Conservation (phyloP, 2,113 vertebrate species). For the Castor canadensis region DNA sequence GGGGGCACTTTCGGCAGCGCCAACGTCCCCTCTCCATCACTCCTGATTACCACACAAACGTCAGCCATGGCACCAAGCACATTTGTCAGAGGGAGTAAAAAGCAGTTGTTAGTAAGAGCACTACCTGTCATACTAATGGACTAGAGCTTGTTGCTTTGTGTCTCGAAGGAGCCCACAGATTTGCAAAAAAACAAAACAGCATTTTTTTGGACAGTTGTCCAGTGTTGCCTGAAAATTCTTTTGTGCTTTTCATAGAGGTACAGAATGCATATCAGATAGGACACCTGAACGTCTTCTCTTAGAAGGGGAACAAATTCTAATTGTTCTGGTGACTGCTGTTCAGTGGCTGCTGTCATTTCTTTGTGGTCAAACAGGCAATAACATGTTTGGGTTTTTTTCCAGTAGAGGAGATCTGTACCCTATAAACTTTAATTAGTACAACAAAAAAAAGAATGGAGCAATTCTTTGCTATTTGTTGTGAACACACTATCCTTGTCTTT, state of each 20-base stretch:
- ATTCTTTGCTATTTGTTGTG: not conserved
- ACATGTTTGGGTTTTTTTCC: too few relatives aligned
- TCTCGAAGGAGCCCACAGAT: constrained; percentile 73
- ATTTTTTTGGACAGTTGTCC: constrained; percentile 59
- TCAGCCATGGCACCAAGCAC: constrained; percentile 86
- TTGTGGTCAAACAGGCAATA: not conserved
- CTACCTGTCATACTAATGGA: constrained; percentile 89
- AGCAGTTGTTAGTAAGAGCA: constrained; percentile 89
- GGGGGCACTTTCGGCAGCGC: constrained; percentile 88
- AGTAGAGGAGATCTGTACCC: not conserved
- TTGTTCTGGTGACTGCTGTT: not conserved
- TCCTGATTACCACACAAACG: constrained; percentile 92
- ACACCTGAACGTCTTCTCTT: not conserved
- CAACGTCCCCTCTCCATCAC: constrained; percentile 91
- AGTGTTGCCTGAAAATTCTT: constrained; percentile 64
- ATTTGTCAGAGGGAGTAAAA: constrained; percentile 91
- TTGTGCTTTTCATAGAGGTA: constrained; percentile 27
- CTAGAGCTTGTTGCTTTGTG: constrained; percentile 74
- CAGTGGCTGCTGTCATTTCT: not conserved
- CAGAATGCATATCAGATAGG: not conserved
- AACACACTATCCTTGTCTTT: not conserved
- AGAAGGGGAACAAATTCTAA: not conserved
- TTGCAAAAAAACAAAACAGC: constrained; percentile 74
- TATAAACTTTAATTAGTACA: constrained; percentile 1
- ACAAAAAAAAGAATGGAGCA: not conserved